These are phyloP conservation scores for Scaptomyza polygonia DNA, from an alignment of 2,888 invertebrate species.

Conservation along the genomic window DNA sequence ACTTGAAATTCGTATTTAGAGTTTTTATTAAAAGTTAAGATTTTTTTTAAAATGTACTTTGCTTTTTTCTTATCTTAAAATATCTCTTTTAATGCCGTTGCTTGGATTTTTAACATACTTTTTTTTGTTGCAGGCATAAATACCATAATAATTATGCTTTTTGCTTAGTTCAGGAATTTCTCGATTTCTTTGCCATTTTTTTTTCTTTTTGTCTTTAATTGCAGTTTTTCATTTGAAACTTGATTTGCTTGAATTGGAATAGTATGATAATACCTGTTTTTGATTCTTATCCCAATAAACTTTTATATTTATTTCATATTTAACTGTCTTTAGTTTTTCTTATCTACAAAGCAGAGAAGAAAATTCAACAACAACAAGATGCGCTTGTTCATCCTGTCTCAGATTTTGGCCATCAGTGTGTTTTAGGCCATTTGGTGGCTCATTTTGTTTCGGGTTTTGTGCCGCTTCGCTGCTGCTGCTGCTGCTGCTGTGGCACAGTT, in stretches of 20 bases:
- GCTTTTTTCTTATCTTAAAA: no score
- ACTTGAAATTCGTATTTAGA: no score
- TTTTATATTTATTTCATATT: conserved; percentile 20
- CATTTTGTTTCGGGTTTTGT: conserved; percentile 53
- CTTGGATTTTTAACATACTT: no score
- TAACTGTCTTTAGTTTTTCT: not conserved
- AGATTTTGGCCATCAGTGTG: conserved; percentile 45
- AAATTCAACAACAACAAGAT: conserved; percentile 13
- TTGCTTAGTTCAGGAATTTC: not conserved
- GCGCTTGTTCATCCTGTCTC: conserved; percentile 48
- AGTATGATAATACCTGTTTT: not conserved
- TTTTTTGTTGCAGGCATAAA: no score
- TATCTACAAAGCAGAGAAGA: no score
- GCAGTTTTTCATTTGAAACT: not conserved
- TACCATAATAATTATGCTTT: no score
- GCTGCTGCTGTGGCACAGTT: conserved; percentile 58
- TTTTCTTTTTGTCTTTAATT: not conserved
- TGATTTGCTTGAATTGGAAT: not conserved
- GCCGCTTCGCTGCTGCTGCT: conserved; percentile 58
- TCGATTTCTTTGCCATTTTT: not conserved
- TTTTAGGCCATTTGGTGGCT: conserved; percentile 50
- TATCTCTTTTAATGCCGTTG: no score
- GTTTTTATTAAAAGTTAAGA: no score
- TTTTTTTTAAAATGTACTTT: no score
- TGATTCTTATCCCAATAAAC: not conserved